These are phyloP conservation scores for Acanthosepion lycidas DNA, from an alignment of 2,888 invertebrate species.

Conservation along the genomic window DNA sequence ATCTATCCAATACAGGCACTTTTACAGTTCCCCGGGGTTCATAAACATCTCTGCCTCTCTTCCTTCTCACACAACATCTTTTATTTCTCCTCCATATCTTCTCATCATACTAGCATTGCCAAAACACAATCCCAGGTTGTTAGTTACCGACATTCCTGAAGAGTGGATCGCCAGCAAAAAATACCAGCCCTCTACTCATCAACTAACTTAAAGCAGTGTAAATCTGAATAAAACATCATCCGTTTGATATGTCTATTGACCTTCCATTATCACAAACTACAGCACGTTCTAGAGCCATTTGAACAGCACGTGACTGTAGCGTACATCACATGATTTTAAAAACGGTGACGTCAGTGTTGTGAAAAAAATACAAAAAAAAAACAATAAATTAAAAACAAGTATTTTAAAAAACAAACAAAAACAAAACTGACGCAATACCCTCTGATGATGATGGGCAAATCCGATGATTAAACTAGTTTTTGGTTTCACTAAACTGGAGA, in stretches of 20 bases:
- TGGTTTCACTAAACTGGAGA: slow-evolving; percentile 45
- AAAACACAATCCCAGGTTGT: slow-evolving; percentile 38
- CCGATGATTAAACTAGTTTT: slow-evolving; percentile 39
- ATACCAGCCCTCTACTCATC: not conserved
- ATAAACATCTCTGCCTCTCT: slow-evolving; percentile 44
- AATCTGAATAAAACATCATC: slow-evolving; percentile 36
- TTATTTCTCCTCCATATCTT: slow-evolving; percentile 36
- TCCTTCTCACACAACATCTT: slow-evolving; percentile 40
- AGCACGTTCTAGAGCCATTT: not conserved
- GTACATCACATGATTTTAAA: slow-evolving; percentile 45
- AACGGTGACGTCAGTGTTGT: slow-evolving; percentile 43
- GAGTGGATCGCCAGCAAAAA: slow-evolving; percentile 35
- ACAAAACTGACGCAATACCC: slow-evolving; percentile 41
- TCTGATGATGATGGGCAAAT: slow-evolving; percentile 40
- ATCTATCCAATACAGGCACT: slow-evolving; percentile 48
- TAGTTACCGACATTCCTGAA: slow-evolving; percentile 45
- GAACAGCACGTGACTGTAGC: slow-evolving; percentile 36
- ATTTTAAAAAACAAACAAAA: slow-evolving; percentile 35
- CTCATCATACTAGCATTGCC: slow-evolving; percentile 39
- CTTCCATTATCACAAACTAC: slow-evolving; percentile 46
- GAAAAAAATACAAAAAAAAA: not conserved
- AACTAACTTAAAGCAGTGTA: slow-evolving; percentile 39
- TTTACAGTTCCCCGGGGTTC: slow-evolving; percentile 45
- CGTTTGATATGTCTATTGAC: slow-evolving; percentile 39
- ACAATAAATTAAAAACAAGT: not conserved